phyloP scores from a whole-genome alignment of 2,888 invertebrate genomes.

The Andrena marginata region DNA sequence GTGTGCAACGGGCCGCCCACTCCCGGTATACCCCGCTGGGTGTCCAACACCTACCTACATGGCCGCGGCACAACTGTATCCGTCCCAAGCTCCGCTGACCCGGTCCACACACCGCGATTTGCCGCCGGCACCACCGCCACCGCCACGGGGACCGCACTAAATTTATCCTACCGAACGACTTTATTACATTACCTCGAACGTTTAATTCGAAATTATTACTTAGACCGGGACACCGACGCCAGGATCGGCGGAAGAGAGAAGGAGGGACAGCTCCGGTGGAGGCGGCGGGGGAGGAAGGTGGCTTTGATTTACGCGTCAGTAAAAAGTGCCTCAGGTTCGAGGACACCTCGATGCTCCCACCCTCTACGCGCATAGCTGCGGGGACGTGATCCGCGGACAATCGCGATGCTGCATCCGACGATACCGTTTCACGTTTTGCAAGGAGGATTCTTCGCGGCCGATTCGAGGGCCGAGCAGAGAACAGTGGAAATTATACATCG shows the following conservation, averaged over 20 bases:
- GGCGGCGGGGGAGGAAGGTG: conserved; percentile 48
- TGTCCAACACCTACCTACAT: conserved; percentile 84
- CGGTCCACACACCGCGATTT: conserved; percentile 72
- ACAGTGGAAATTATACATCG: conserved; percentile 9
- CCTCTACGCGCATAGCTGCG: not conserved
- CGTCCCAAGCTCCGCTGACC: conserved; percentile 70
- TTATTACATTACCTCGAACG: conserved; percentile 82
- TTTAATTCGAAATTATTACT: conserved; percentile 83
- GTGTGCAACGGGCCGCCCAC: conserved; percentile 81
- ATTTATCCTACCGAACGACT: conserved; percentile 82
- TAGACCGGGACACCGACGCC: conserved; percentile 67
- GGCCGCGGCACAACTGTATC: conserved; percentile 78
- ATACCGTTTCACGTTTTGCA: too few species aligned
- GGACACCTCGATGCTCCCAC: conserved; percentile 47
- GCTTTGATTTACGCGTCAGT: conserved; percentile 78
- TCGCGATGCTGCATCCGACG: not conserved
- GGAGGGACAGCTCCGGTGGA: conserved; percentile 32
- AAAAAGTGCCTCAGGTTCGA: conserved; percentile 66
- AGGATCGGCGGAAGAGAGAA: conserved; percentile 20
- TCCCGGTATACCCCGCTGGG: conserved; percentile 82
- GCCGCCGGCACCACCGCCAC: conserved; percentile 50
- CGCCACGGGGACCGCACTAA: conserved; percentile 77
- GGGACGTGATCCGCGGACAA: not conserved
- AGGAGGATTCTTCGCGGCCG: too few species aligned
- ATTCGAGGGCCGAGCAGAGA: too few species aligned